Evolutionary conservation across 1,140 invertebrate species (phyloP).

Genomic region (Oedothorax gibbosus): DNA sequence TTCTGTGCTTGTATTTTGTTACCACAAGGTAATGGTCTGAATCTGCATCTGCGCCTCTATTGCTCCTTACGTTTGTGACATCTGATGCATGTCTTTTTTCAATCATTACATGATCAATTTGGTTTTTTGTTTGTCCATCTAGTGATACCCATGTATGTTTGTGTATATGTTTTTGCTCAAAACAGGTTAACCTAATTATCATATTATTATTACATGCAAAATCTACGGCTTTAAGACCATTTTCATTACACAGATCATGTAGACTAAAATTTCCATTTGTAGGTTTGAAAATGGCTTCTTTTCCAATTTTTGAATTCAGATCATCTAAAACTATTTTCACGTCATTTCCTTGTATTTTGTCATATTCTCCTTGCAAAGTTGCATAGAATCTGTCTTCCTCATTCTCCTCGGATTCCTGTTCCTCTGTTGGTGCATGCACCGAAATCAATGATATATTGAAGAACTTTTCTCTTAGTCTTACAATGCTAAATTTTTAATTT

Average conservation of each 20-base stretch:
- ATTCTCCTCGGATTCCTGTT: too few species aligned
- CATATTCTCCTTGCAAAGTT: too few species aligned
- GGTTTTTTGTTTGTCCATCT: background rate
- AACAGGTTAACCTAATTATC: too few species aligned
- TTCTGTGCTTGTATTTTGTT: too few species aligned
- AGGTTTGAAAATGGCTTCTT: slow-evolving; percentile 3
- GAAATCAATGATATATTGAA: too few species aligned
- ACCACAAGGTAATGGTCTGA: slow-evolving; percentile 13
- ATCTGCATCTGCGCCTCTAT: slow-evolving; percentile 1
- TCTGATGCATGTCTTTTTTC: slow-evolving; percentile 6
- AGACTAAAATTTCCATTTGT: background rate
- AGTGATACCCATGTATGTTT: slow-evolving; percentile 3
- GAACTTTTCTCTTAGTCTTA: too few species aligned
- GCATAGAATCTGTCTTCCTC: too few species aligned
- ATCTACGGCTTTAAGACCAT: slow-evolving; percentile 19
- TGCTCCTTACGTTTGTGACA: background rate
- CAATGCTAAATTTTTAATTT: too few species aligned
- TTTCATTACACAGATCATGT: slow-evolving; percentile 5
- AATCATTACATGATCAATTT: slow-evolving; percentile 26
- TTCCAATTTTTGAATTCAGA: slow-evolving; percentile 24
- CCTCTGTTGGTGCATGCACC: too few species aligned
- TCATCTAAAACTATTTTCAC: too few species aligned
- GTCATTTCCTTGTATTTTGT: too few species aligned
- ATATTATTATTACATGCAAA: slow-evolving; percentile 16
- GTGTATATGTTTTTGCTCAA: slow-evolving; percentile 14